Evolutionary conservation across 2,888 invertebrate species (phyloP).

Genomic region (Ectobius pallidus): DNA sequence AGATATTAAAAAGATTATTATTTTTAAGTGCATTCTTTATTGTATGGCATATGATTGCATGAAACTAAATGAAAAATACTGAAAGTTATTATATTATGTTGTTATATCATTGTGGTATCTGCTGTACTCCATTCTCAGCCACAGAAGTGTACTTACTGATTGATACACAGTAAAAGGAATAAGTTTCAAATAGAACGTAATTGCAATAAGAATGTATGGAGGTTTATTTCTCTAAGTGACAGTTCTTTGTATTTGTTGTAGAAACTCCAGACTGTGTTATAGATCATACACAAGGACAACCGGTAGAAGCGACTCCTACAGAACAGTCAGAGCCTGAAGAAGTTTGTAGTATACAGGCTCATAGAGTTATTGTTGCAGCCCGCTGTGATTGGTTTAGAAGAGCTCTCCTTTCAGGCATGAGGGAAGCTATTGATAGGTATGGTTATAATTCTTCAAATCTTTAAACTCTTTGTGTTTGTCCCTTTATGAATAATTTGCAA

Average conservation of each 20-base stretch:
- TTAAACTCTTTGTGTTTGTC: too few relatives aligned
- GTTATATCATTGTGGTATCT: too few relatives aligned
- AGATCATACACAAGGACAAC: slow-evolving; percentile 34
- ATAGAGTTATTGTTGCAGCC: slow-evolving; percentile 69
- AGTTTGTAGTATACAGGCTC: slow-evolving; percentile 60
- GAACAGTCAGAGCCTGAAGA: slow-evolving; percentile 46
- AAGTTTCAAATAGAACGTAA: neutral
- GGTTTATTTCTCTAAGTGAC: neutral
- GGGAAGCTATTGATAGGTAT: slow-evolving; percentile 72
- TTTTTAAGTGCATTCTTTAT: too few relatives aligned
- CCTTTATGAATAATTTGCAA: too few relatives aligned
- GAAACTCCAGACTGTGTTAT: slow-evolving; percentile 41
- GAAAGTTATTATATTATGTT: too few relatives aligned
- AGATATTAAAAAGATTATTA: too few relatives aligned
- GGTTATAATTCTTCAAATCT: too few relatives aligned
- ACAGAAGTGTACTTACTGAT: too few relatives aligned
- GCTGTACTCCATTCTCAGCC: too few relatives aligned
- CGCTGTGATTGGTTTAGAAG: slow-evolving; percentile 73
- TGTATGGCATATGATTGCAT: too few relatives aligned
- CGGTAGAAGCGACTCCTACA: slow-evolving; percentile 3
- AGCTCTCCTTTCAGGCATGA: slow-evolving; percentile 72
- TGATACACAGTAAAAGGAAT: neutral
- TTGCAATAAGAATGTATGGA: neutral
- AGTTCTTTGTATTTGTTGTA: neutral
- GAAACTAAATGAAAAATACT: too few relatives aligned